Evolutionary conservation across 1,140 invertebrate species (phyloP).

Genomic region (Polyergus mexicanus): DNA sequence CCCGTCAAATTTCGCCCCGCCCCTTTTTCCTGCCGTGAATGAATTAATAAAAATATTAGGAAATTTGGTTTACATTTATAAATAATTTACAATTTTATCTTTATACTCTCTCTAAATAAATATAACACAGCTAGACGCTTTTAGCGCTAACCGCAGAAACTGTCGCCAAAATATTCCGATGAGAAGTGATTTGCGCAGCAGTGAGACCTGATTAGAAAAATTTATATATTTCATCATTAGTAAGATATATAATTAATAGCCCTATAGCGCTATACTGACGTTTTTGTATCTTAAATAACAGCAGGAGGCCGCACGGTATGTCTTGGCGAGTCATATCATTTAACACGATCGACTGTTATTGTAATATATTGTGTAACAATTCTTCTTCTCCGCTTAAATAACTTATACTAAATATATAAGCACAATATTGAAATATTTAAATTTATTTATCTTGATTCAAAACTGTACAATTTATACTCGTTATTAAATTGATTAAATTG

Average conservation of each 20-base stretch:
- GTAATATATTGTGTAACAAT: background rate
- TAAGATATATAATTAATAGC: background rate
- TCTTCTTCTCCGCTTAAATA: background rate
- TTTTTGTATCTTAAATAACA: background rate
- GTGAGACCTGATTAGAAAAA: background rate
- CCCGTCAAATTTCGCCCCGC: background rate
- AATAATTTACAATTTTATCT: background rate
- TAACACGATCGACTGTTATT: background rate
- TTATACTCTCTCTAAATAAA: background rate
- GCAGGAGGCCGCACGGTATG: background rate
- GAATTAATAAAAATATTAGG: slow-evolving; percentile 4
- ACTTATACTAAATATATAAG: background rate
- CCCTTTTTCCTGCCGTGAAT: too few relatives aligned
- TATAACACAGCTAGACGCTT: background rate
- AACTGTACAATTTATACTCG: slow-evolving; percentile 33
- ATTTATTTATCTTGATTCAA: slow-evolving; percentile 51
- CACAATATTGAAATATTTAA: background rate
- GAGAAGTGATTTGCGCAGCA: background rate
- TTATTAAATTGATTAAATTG: background rate
- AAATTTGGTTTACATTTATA: background rate
- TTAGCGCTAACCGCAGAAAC: background rate
- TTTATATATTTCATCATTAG: background rate
- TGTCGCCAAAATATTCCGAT: background rate
- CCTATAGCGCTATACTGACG: background rate
- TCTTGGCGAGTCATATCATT: background rate